phyloP scores from a whole-genome alignment of 2,113 vertebrate genomes.

The Ophthalmolycus amberensis region DNA sequence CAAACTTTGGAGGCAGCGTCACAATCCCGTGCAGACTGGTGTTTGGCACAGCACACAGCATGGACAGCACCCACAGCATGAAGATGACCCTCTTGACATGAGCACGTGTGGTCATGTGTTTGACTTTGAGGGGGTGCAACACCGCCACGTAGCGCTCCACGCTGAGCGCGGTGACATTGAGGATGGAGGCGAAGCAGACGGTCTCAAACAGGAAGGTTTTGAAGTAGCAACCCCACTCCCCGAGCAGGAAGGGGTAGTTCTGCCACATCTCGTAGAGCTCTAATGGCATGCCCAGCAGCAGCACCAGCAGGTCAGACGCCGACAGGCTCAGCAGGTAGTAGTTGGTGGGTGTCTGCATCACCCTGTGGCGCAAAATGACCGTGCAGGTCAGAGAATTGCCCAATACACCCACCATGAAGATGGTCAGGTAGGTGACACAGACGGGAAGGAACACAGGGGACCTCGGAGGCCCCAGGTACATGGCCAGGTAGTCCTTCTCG shows the following conservation, averaged over 20 bases:
- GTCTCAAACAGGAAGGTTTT: conserved; percentile 83
- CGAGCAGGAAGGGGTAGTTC: conserved; percentile 82
- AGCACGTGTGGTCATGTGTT: conserved; percentile 68
- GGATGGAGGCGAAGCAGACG: conserved; percentile 83
- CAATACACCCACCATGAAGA: conserved; percentile 78
- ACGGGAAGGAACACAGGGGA: conserved; percentile 77
- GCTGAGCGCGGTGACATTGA: conserved; percentile 82
- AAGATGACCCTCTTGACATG: conserved; percentile 80
- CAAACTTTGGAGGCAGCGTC: conserved; percentile 56
- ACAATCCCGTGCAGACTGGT: conserved; percentile 78
- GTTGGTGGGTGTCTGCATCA: conserved; percentile 83
- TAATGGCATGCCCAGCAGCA: conserved; percentile 81
- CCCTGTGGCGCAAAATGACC: conserved; percentile 75
- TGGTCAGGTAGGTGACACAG: conserved; percentile 74
- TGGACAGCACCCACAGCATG: conserved; percentile 75
- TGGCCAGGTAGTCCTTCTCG: conserved; percentile 63
- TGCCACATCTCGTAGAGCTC: conserved; percentile 82
- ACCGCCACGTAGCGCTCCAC: conserved; percentile 82
- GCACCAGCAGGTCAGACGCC: conserved; percentile 80
- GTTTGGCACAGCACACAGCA: conserved; percentile 82
- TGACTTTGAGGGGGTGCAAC: conserved; percentile 81
- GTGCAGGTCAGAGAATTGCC: conserved; percentile 81
- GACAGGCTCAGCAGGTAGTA: conserved; percentile 84
- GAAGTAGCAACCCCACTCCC: conserved; percentile 80
- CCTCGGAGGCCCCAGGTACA: conserved; percentile 57